Evolutionary conservation across 2,113 vertebrate species (phyloP), one percentile per base, ranked within the genome.

Genomic region (Pontoporia blainvillei): DNA sequence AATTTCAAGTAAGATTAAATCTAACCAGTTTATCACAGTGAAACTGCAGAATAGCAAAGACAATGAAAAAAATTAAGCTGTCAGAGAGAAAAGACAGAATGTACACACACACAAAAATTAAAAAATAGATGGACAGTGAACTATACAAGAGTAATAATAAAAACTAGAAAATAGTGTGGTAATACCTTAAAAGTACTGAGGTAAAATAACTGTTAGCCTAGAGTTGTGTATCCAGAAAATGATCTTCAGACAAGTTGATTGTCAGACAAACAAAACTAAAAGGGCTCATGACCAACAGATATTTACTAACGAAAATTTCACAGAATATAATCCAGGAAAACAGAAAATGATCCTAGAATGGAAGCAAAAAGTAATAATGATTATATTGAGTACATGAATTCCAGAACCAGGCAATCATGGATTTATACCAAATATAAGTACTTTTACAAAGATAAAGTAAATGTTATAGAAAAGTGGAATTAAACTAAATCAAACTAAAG

Each of bases 1-100:
- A 34, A 67, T 82, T 76, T 86, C 59, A 83, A 69, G 18, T 29
- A 89, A 85, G 41, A 64, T 41, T 6, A 86, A 59, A 89, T 75
- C 18, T 39, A 81, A 72, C 8, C 2, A 11, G 61, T 11, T 92
- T 66, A 39, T 46, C 49, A 92, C 27, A 73, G 46, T 75, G n/a
- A 95, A 90, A 79, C 13, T 92, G 23, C 9, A 87, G 29, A 97
- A 67, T 62, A 94, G 27, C 36, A 94, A 73, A 44, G 31, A 59
- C 44, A 90, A 52, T 87, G 18, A 57, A 64, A 85, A 52, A 72
- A 78, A 59, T 67, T 21, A 52, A 66, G 34, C 15, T 69, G 8
- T 9, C 11, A 44, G 11, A 57, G 11, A 83, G 2, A 57, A 87
- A 84, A 91, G 18, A 41, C 15, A 94, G 41, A 79, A 78, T 41